Evolutionary conservation across 2,797 vertebrate genomes (phyloP), one percentile per base, ranked within the genome.

Genomic region (Varecia variegata): DNA sequence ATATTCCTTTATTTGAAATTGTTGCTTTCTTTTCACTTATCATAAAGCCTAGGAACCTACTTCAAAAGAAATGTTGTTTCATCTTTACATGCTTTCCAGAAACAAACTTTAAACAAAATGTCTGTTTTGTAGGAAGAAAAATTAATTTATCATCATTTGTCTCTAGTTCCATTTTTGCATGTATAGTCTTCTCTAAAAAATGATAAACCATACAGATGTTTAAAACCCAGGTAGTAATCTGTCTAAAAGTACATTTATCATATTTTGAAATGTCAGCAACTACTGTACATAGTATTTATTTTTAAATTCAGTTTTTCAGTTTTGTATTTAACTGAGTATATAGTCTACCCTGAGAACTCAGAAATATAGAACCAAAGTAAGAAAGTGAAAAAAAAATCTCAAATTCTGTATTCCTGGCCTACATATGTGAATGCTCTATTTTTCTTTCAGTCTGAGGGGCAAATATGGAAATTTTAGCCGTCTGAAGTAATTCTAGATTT

Each of bases 261-360:
- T 67, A 35, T 82, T 92, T 67, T 47, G 1, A 83, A 92, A 73
- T 92, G 62, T 14, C 38, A 83, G 43, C n/a, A 76, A 74, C 7
- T 54, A 45, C 38, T 79, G 8, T 70, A 90, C 20, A 65, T 93
- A 73, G 35, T 32, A 32, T 83, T 93, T 89, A 47, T 43, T 80
- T 92, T 96, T 54, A 93, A 89, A 81, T 85, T 84, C 20, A 77
- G 3, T 40, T 83, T 95, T 93, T 91, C 52, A 91, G 38, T 81
- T 85, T 52, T 82, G 2, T 65, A 40, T 89, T 74, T 93, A 90
- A 43, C 18, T 65, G 4, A 17, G 3, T 62, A 38, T 73, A 25
- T 4, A 86, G 38, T 62, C 7, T 83, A 60, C 11, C 67, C 32
- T 88, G 18, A 94, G 30, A 95, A 79, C 50, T 92, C 65, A 96